These are phyloP conservation scores for Callosobruchus maculatus DNA, from an alignment of 2,888 invertebrate genomes.

Conservation along the genomic window DNA sequence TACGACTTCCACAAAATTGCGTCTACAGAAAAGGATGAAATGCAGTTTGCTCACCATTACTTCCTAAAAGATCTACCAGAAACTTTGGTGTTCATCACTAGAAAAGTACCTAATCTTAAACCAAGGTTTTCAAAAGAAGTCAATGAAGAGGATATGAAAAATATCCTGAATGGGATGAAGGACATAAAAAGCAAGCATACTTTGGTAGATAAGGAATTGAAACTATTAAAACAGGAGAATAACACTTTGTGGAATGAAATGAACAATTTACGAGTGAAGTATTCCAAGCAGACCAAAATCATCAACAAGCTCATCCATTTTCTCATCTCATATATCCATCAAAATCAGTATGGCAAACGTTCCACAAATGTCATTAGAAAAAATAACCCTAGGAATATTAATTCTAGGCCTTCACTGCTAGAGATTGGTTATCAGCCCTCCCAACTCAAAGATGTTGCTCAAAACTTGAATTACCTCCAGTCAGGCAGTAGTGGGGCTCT, in stretches of 20 bases:
- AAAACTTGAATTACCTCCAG: neutral
- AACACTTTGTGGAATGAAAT: constrained; percentile 32
- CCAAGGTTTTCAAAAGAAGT: constrained; percentile 1
- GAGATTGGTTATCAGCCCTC: constrained; percentile 21
- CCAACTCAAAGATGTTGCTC: neutral
- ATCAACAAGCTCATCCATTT: constrained; percentile 36
- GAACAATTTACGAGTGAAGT: constrained; percentile 28
- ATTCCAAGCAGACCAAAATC: constrained; percentile 31
- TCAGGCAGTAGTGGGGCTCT: neutral
- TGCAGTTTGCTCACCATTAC: constrained; percentile 90
- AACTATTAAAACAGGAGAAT: constrained; percentile 30
- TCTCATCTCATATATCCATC: constrained; percentile 32
- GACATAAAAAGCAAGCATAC: constrained; percentile 27
- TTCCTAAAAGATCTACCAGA: constrained; percentile 81
- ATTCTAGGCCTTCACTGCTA: constrained; percentile 26
- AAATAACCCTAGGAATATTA: constrained; percentile 19
- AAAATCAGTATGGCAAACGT: constrained; percentile 21
- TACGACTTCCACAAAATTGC: constrained; percentile 95
- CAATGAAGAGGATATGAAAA: constrained; percentile 17
- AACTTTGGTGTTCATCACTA: constrained; percentile 71
- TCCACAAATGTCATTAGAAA: constrained; percentile 23
- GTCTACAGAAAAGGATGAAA: constrained; percentile 81
- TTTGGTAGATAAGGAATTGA: constrained; percentile 25
- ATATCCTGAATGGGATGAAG: constrained; percentile 24
- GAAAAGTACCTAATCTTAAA: constrained; percentile 43